phyloP scores from a whole-genome alignment of 1,140 invertebrate species.

The Caenorhabditis briggsae region DNA sequence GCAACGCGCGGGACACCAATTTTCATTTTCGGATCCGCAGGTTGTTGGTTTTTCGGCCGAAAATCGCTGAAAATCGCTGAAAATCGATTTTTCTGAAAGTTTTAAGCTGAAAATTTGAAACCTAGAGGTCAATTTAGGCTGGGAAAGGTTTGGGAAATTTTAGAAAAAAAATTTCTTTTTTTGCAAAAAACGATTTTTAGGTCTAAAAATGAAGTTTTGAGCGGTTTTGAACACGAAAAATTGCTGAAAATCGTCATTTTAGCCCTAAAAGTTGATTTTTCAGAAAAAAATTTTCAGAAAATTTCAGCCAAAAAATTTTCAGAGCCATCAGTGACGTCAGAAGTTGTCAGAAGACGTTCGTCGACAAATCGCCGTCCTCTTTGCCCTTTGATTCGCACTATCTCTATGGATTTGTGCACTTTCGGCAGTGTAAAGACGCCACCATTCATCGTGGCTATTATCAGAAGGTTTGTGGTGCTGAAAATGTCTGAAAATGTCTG shows the following conservation, averaged over 20 bases:
- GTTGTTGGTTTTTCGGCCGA: slow-evolving; percentile 78
- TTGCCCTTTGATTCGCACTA: slow-evolving; percentile 79
- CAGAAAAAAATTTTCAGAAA: background rate
- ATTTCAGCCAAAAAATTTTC: slow-evolving; percentile 47
- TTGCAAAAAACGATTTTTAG: no score
- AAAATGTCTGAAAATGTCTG: background rate
- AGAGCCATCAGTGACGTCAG: slow-evolving; percentile 53
- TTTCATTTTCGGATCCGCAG: slow-evolving; percentile 90
- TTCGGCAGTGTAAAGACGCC: slow-evolving; percentile 95
- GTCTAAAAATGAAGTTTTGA: no score
- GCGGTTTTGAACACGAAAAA: no score
- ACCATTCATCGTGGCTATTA: slow-evolving; percentile 94
- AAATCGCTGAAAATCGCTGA: background rate
- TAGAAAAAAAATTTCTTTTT: no score
- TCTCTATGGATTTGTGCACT: slow-evolving; percentile 95
- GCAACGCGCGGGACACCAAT: slow-evolving; percentile 88
- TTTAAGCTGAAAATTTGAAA: background rate
- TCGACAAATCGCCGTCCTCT: slow-evolving; percentile 53
- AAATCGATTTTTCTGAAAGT: background rate
- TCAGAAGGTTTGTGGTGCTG: slow-evolving; percentile 86
- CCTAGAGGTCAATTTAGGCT: no score
- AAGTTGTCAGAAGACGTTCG: slow-evolving; percentile 58
- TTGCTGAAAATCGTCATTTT: no score
- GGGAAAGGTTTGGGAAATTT: no score
- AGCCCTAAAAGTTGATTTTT: background rate